Evolutionary conservation across 2,113 vertebrate species (phyloP).

Genomic region (Saguinus imperator): DNA sequence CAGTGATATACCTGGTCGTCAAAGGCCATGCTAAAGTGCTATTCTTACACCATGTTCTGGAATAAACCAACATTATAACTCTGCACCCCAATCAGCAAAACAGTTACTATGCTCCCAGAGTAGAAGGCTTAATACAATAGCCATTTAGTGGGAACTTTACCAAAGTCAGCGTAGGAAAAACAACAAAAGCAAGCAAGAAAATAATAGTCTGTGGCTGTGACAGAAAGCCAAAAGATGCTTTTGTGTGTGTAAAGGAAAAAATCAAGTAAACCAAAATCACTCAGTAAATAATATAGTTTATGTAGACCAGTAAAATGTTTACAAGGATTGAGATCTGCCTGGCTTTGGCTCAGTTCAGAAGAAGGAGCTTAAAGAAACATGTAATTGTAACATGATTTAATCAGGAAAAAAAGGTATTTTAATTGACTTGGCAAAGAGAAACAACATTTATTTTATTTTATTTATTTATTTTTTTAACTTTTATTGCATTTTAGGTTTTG

Average conservation of each 20-base stretch:
- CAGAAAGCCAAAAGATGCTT: background rate
- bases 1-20: rapidly evolving
- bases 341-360: background rate
- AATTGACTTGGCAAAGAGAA: background rate
- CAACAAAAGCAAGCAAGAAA: background rate
- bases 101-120: background rate
- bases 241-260: background rate
- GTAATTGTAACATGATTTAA: background rate
- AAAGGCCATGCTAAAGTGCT: background rate
- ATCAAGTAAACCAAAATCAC: background rate
- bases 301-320: background rate
- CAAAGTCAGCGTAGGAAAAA: background rate
- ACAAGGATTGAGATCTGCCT: background rate
- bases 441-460: background rate
- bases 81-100: background rate
- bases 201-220: background rate
- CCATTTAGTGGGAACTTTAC: background rate
- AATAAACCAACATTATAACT: background rate
- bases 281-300: background rate
- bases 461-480: no score
- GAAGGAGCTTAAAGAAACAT: background rate
- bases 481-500: no score
- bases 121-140: background rate
- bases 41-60: background rate
- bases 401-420: constrained; percentile 23